These are phyloP conservation scores for Syrrhaptes paradoxus DNA, from an alignment of 2,113 vertebrate genomes.

Conservation along the genomic window DNA sequence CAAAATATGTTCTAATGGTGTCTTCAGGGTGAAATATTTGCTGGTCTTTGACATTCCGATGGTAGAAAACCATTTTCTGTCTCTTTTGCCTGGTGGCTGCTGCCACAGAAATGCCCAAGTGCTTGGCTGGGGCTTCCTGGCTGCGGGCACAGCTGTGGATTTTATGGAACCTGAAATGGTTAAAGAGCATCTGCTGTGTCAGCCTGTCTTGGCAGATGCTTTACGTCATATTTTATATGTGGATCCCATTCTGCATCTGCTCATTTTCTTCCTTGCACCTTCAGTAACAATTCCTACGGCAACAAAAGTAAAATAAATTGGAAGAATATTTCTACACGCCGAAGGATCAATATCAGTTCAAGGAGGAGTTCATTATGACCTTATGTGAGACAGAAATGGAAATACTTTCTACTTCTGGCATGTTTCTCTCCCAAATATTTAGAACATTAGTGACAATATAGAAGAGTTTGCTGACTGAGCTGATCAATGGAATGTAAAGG, in stretches of 20 bases:
- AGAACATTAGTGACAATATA: slow-evolving; percentile 74
- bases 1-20: neutral
- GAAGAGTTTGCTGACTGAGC: slow-evolving; percentile 80
- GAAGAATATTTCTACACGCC: slow-evolving; percentile 58
- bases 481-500: slow-evolving; percentile 84
- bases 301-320: slow-evolving; percentile 64
- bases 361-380: slow-evolving; percentile 70
- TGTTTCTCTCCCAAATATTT: slow-evolving; percentile 79
- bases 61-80: slow-evolving; percentile 10
- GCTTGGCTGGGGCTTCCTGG: neutral
- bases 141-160: neutral
- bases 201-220: slow-evolving; percentile 28
- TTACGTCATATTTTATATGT: neutral
- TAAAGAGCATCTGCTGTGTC: slow-evolving; percentile 58
- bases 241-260: slow-evolving; percentile 44
- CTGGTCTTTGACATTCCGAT: neutral
- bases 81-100: neutral
- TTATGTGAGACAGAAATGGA: slow-evolving; percentile 68
- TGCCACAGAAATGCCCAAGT: neutral
- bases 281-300: slow-evolving; percentile 57
- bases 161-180: slow-evolving; percentile 31
- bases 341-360: slow-evolving; percentile 74
- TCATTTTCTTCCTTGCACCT: slow-evolving; percentile 54
- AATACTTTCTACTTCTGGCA: slow-evolving; percentile 67
- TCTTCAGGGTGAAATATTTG: slow-evolving; percentile 15